A percentile compares a stretch with the other conserved stretches of the same genome.
phyloP scores from a whole-genome alignment of 2,888 invertebrate species.

The Dryobotodes eremita region DNA sequence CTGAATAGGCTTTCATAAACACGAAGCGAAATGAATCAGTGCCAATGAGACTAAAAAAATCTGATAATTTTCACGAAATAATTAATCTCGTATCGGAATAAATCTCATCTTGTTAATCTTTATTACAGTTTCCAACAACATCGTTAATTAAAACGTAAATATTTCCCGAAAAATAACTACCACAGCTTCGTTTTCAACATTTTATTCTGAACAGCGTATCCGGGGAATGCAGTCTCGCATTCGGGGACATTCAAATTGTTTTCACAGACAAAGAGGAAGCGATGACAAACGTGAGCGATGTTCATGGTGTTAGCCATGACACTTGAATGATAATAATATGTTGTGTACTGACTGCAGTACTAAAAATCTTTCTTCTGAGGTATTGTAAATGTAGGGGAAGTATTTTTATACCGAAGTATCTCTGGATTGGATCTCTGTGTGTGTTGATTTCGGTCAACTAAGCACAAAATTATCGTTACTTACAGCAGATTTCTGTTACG shows the following conservation, averaged over 20 bases:
- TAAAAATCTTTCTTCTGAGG: neutral
- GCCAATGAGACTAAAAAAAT: neutral
- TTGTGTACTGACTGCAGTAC: constrained; percentile 10
- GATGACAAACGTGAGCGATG: constrained; percentile 44
- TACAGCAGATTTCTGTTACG: neutral
- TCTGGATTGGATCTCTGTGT: neutral
- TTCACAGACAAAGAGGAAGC: constrained; percentile 29
- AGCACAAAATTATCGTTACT: neutral
- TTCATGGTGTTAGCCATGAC: constrained; percentile 7
- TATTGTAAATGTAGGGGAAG: neutral
- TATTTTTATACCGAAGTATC: neutral
- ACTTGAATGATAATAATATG: constrained; percentile 25
- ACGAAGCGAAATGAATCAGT: neutral
- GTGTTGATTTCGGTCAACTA: neutral
- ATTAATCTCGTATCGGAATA: neutral
- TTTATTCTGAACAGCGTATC: constrained; percentile 15
- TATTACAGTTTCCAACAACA: constrained; percentile 1
- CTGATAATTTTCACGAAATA: neutral
- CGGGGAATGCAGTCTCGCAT: constrained; percentile 31
- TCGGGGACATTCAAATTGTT: constrained; percentile 48
- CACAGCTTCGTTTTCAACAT: constrained; percentile 12
- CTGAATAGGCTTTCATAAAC: neutral
- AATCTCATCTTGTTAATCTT: neutral
- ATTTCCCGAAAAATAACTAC: constrained; percentile 18
- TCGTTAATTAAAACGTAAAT: constrained; percentile 18